Evolutionary conservation across 1,140 invertebrate species (phyloP).

Genomic region (Drosophila willistoni): DNA sequence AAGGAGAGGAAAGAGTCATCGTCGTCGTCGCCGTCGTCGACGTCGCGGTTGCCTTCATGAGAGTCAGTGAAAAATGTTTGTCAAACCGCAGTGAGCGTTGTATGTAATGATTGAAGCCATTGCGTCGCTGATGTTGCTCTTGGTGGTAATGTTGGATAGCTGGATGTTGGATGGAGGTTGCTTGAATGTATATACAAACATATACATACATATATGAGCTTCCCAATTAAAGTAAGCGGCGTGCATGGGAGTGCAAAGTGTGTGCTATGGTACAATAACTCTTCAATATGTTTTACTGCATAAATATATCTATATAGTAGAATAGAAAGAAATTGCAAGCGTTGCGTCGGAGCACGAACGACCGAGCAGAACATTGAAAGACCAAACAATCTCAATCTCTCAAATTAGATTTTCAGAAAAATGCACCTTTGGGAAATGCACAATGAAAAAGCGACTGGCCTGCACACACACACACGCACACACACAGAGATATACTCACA

Average conservation of each 20-base stretch:
- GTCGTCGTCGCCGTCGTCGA: constrained; percentile 9
- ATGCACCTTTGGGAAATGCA: constrained; percentile 82
- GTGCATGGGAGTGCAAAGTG: constrained; percentile 41
- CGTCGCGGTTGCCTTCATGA: constrained; percentile 53
- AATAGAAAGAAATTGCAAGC: constrained; percentile 58
- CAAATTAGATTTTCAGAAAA: constrained; percentile 83
- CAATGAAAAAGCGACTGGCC: constrained; percentile 74
- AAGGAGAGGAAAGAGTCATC: constrained; percentile 13
- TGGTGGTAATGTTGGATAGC: constrained; percentile 39
- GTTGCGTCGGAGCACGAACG: constrained; percentile 75
- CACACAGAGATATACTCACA: background rate
- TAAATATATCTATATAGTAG: constrained; percentile 38
- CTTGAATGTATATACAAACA: constrained; percentile 12
- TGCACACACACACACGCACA: constrained; percentile 38
- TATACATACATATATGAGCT: constrained; percentile 43
- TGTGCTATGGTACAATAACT: constrained; percentile 68
- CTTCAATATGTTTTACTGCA: constrained; percentile 69
- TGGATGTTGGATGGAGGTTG: constrained; percentile 30
- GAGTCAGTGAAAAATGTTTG: constrained; percentile 79
- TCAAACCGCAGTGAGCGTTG: constrained; percentile 77
- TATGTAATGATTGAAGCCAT: constrained; percentile 77
- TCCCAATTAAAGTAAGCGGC: constrained; percentile 76
- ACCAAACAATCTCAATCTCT: constrained; percentile 82
- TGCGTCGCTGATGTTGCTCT: constrained; percentile 61
- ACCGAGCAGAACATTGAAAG: constrained; percentile 74